Evolutionary conservation across 64 coral and sea anemone species (phyloP), one percentile per base, ranked within the genome.

Genomic region (Stichodactyla mertensii): DNA sequence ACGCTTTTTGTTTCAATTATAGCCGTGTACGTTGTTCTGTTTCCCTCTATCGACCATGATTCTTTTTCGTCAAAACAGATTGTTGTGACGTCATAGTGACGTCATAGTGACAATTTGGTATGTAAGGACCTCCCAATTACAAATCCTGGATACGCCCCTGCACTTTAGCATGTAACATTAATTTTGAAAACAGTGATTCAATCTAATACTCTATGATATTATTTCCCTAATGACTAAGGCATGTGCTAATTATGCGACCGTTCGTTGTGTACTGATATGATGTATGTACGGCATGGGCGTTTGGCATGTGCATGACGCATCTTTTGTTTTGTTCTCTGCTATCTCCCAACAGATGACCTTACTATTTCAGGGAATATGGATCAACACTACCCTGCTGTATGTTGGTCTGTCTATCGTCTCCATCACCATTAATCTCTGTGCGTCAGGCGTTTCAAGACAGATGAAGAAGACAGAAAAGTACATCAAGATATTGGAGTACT

Each of bases 281-380:
- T 45, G 36, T 45, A 45, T 45, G 36, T 45, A 52, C n/a, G 53
- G 78, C 78, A 81, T 81, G 78, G 51, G 78, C 78, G 10, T 81
- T 52, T 7, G 52, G 84, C 84, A 92, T 87, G 90, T 87, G 90
- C 86, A 87, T 92, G 86, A 92, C 16, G 67, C 83, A 77, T 52
- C 78, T 58, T 84, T 78, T 87, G 85, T 57, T 77, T 90, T 87
- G 66, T 80, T 78, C 52, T 89, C 77, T 80, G 86, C 79, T 67
- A 54, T 64, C 69, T 85, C 70, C 88, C 88, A 87, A 89, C 87
- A 95, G 94, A 88, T 86, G 87, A 81, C 87, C 16, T 92, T 92
- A 84, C 57, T 97, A 89, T 97, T 97, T 97, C 94, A 97, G 94
- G 91, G 94, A 55, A 97, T 97, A 54, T 97, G 94, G 94, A 90